phyloP scores from a whole-genome alignment of 2,797 vertebrate species.

The Dicrostonyx torquatus region DNA sequence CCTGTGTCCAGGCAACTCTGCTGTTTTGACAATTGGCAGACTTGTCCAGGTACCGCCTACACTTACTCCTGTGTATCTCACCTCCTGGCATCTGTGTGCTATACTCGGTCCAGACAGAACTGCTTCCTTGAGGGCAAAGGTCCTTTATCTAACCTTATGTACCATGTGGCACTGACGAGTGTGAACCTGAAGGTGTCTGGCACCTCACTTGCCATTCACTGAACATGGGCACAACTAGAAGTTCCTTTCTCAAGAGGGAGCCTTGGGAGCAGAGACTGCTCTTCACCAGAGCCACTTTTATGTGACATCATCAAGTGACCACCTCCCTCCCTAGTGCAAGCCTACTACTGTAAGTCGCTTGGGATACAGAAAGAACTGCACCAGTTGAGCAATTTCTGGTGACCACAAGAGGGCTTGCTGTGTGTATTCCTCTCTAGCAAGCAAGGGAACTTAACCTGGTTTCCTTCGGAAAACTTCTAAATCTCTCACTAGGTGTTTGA shows the following conservation, averaged over 20 bases:
- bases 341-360: fast-evolving
- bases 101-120: background rate
- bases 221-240: background rate
- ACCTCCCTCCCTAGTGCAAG: background rate
- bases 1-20: background rate
- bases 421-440: background rate
- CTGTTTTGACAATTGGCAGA: background rate
- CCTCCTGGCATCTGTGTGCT: background rate
- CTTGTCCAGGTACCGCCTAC: background rate
- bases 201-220: fast-evolving
- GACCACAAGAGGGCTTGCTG: fast-evolving
- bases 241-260: background rate
- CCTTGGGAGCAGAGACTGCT: background rate
- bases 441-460: background rate
- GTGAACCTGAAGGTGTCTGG: background rate
- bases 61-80: background rate
- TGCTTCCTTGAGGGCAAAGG: background rate
- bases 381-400: fast-evolving
- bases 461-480: background rate
- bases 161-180: background rate
- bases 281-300: background rate
- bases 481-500: background rate
- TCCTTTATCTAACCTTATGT: background rate
- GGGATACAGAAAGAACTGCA: background rate
- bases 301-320: background rate